These are phyloP conservation scores for Pseudorectes ferrugineus DNA, from an alignment of 2,113 vertebrate genomes.

Conservation along the genomic window DNA sequence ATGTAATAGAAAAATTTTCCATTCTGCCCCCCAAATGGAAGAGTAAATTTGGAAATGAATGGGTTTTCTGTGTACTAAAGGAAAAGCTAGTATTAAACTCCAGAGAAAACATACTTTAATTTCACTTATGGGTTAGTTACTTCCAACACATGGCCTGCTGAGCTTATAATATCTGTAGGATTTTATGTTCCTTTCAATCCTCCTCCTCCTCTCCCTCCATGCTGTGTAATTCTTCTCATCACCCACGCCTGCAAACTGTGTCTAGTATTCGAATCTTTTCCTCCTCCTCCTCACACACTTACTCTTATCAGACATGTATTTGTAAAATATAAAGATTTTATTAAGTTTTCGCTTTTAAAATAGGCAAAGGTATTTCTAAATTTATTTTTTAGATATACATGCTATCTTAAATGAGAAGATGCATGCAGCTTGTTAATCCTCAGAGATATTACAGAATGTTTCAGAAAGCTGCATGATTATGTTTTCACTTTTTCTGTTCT, in stretches of 20 bases:
- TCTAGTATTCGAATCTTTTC: constrained; percentile 41
- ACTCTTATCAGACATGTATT: constrained; percentile 31
- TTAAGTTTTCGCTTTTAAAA: constrained; percentile 25
- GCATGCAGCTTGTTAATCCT: neutral
- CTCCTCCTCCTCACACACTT: constrained; percentile 29
- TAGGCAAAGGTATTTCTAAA: constrained; percentile 10
- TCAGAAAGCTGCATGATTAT: neutral
- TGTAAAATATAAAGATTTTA: constrained; percentile 27
- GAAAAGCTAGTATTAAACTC: neutral
- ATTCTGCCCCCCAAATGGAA: neutral
- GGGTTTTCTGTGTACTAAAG: neutral
- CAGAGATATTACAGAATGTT: neutral
- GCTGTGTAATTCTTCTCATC: constrained; percentile 25
- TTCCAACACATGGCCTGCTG: constrained; percentile 21
- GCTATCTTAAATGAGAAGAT: neutral
- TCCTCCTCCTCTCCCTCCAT: constrained; percentile 22
- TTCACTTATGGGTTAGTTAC: constrained; percentile 12
- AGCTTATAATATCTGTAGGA: constrained; percentile 18
- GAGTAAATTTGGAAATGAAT: neutral
- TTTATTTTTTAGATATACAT: neutral
- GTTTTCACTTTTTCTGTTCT: neutral
- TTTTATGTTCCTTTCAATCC: constrained; percentile 51
- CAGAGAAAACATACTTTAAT: neutral
- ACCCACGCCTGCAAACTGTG: constrained; percentile 50
- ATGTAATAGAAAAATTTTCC: neutral